These are phyloP conservation scores for Ormyrus rosae DNA, from an alignment of 2,888 invertebrate genomes.

Conservation along the genomic window DNA sequence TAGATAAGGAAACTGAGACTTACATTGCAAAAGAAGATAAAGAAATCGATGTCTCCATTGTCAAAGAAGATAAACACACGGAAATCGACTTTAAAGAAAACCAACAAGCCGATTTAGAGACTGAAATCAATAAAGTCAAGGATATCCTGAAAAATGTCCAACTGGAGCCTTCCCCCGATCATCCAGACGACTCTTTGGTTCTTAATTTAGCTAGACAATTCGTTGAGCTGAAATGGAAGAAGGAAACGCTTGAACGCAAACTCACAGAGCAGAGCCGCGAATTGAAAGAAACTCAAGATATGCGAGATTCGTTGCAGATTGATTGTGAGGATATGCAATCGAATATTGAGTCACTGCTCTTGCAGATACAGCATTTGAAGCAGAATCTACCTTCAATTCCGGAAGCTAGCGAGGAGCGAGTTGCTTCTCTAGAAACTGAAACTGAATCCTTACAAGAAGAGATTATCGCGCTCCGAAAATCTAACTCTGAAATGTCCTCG, in stretches of 20 bases:
- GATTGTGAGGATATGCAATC: slow-evolving; percentile 72
- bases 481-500: slow-evolving; percentile 64
- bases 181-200: slow-evolving; percentile 67
- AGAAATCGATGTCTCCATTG: background rate
- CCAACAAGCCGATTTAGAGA: slow-evolving; percentile 52
- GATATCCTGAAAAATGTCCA: slow-evolving; percentile 73
- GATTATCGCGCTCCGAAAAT: slow-evolving; percentile 65
- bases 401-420: slow-evolving; percentile 71
- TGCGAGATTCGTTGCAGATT: slow-evolving; percentile 67
- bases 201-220: slow-evolving; percentile 66
- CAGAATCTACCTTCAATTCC: slow-evolving; percentile 72
- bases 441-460: slow-evolving; percentile 73
- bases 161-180: slow-evolving; percentile 70
- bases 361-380: slow-evolving; percentile 69
- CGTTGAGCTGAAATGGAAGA: slow-evolving; percentile 71
- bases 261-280: slow-evolving; percentile 70
- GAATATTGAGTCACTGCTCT: slow-evolving; percentile 70
- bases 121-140: slow-evolving; percentile 72
- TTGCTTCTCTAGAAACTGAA: slow-evolving; percentile 71
- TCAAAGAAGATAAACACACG: slow-evolving; percentile 11
- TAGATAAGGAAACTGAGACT: slow-evolving; percentile 49
- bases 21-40: slow-evolving; percentile 5
- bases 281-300: slow-evolving; percentile 66
- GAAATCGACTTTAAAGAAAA: slow-evolving; percentile 40
- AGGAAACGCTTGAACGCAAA: slow-evolving; percentile 73